Evolutionary conservation across 2,113 vertebrate species (phyloP).

Genomic region (Garra rufa): DNA sequence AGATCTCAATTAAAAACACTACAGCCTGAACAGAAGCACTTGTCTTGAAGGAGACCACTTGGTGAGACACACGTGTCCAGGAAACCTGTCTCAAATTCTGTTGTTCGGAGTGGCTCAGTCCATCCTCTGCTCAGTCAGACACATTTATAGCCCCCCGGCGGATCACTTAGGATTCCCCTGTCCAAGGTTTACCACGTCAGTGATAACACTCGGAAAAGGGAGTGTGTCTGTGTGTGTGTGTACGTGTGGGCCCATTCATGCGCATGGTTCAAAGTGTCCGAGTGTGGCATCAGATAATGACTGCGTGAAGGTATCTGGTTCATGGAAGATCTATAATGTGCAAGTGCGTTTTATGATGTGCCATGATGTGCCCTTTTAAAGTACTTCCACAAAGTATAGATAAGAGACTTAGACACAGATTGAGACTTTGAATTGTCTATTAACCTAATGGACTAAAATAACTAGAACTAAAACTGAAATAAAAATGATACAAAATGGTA

Average conservation of each 20-base stretch:
- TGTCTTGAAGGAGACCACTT: not conserved
- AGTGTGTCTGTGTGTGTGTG: not conserved
- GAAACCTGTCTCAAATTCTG: not conserved
- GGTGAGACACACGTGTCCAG: not conserved
- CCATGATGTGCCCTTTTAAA: not conserved
- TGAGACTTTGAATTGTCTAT: not conserved
- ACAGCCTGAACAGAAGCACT: not conserved
- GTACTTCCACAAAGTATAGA: not conserved
- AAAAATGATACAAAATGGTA: no score
- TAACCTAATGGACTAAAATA: no score
- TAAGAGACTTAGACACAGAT: no score
- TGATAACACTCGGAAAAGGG: constrained; percentile 8
- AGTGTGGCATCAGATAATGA: not conserved
- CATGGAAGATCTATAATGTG: not conserved
- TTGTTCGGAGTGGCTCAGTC: not conserved
- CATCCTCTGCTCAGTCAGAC: not conserved
- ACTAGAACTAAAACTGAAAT: no score
- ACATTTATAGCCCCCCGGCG: constrained; percentile 37
- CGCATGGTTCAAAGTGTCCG: not conserved
- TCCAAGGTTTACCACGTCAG: constrained; percentile 11
- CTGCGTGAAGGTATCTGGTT: constrained; percentile 22
- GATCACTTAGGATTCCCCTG: constrained; percentile 29
- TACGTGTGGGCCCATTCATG: constrained; percentile 10
- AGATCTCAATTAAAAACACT: not conserved
- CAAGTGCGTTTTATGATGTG: not conserved